Evolutionary conservation across 2,113 vertebrate species (phyloP), one percentile per base, ranked within the genome.

Genomic region (Rhinichthys klamathensis): DNA sequence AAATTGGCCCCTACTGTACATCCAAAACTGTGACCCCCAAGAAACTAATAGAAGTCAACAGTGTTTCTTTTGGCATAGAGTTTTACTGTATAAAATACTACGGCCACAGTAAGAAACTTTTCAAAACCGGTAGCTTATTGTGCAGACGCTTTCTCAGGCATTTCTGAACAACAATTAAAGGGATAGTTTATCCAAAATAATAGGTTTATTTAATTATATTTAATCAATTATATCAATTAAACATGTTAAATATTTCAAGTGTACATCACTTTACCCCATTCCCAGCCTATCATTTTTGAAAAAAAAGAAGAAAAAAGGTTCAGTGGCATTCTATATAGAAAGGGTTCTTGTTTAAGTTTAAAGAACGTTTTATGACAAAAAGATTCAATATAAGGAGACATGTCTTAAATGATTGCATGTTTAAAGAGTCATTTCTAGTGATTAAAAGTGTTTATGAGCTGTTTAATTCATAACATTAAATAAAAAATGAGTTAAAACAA

Each of bases 61-160:
- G 44, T 88, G 76, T 90, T 90, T 87, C 85, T 83, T 76, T 88
- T 90, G 87, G 89, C 87, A 83, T 73, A 67, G 38, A 41, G 46
- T 78, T 63, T 63, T 83, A 56, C 54, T 56, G 54, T 56, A 87
- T 83, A 75, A 86, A 86, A 74, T 25, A 51, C 49, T 70, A 46
- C 49, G 51, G n/a, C 46, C 27, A 70, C 49, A 77, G 15, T 75
- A 70, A 80, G 61, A 60, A 88, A 12, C 46, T 72, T 41, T 63
- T 73, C 63, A 73, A 82, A 83, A 81, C 51, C 80, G 80, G 65
- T 72, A 84, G 72, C 82, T 38, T 82, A 65, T 61, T 84, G 77
- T 77, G 60, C 76, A 70, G 65, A 63, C 3, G 21, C 46, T 79
- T 84, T 79, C 83, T 85, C 35, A 25, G 16, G 46, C 12, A 23